These are phyloP conservation scores for Melanotaenia maccullochi DNA, from an alignment of 2,797 vertebrate genomes.

Conservation along the genomic window DNA sequence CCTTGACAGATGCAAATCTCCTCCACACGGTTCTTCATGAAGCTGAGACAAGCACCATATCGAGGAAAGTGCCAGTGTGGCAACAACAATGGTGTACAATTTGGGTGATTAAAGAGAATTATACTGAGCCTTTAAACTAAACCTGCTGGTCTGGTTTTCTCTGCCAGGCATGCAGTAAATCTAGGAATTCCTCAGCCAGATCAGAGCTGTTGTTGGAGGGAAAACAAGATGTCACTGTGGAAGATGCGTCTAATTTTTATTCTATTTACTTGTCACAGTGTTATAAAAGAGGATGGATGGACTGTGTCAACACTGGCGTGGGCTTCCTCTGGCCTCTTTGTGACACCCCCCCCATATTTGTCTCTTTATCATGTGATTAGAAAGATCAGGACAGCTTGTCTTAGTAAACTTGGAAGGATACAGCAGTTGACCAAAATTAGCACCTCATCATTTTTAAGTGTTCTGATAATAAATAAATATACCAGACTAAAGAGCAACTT, in stretches of 20 bases:
- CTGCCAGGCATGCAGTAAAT: conserved; percentile 54
- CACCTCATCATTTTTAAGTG: too few relatives aligned
- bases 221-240: conserved; percentile 39
- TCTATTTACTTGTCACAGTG: conserved; percentile 49
- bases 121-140: conserved; percentile 60
- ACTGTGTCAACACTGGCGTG: conserved; percentile 26
- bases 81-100: conserved; percentile 39
- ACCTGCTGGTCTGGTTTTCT: conserved; percentile 51
- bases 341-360: conserved; percentile 22
- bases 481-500: too few relatives aligned
- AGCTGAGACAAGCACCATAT: conserved; percentile 5
- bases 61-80: conserved; percentile 31
- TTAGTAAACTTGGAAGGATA: too few relatives aligned
- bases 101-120: conserved; percentile 69
- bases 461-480: too few relatives aligned
- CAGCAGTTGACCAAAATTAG: too few relatives aligned
- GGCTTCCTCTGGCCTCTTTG: conserved; percentile 18
- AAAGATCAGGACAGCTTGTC: neutral
- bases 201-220: conserved; percentile 22
- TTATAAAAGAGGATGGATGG: conserved; percentile 35
- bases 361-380: neutral
- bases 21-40: neutral
- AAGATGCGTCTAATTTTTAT: conserved; percentile 44
- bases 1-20: neutral
- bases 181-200: conserved; percentile 54